phyloP scores from a whole-genome alignment of 1,140 invertebrate genomes.

The Anastrepha ludens region DNA sequence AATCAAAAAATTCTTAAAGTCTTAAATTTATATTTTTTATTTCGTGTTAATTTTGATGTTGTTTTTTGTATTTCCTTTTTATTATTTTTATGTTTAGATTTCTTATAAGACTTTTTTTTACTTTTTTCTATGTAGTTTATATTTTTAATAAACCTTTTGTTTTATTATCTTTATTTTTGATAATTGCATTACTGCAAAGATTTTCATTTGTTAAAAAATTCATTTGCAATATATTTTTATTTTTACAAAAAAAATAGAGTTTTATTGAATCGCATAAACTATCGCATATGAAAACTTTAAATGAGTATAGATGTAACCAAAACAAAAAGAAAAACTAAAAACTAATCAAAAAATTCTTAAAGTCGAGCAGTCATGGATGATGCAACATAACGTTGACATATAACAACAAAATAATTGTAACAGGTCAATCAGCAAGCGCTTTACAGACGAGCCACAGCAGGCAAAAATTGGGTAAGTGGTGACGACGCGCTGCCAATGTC shows the following conservation, averaged over 20 bases:
- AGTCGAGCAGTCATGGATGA: neutral
- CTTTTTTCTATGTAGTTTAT: neutral
- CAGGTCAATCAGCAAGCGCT: neutral
- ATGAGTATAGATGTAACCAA: neutral
- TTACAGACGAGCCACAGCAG: constrained; percentile 24
- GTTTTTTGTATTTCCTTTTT: too few relatives aligned
- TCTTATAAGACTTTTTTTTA: neutral
- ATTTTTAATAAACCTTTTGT: neutral
- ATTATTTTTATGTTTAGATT: too few relatives aligned
- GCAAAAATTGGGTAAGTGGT: constrained; percentile 55
- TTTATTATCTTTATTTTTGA: neutral
- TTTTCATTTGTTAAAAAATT: neutral
- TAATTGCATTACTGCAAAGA: neutral
- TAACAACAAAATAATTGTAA: constrained; percentile 41
- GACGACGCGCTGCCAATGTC: constrained; percentile 19
- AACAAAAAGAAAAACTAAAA: neutral
- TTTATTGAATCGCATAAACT: constrained; percentile 1
- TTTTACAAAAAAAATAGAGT: neutral
- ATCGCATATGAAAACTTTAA: neutral
- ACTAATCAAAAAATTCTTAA: constrained; percentile 40
- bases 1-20: neutral
- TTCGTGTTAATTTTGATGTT: too few relatives aligned
- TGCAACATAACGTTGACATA: neutral
- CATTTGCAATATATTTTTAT: neutral
- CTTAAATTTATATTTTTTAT: too few relatives aligned